Evolutionary conservation across 2,888 invertebrate genomes (phyloP).

Genomic region (Pachymerium ferrugineum): DNA sequence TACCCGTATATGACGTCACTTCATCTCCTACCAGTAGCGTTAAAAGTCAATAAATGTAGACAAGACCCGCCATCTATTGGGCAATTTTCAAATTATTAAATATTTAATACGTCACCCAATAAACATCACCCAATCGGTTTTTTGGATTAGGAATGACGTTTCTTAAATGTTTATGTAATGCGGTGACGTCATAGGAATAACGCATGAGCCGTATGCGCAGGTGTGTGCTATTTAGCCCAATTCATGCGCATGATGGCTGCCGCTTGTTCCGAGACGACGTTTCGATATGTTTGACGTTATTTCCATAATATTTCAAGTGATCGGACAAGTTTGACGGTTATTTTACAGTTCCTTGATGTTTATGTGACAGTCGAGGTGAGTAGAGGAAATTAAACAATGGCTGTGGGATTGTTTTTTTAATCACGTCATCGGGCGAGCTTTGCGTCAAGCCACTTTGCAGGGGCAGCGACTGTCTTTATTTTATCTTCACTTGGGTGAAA

Average conservation of each 20-base stretch:
- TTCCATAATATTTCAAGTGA: too few relatives aligned
- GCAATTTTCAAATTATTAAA: too few relatives aligned
- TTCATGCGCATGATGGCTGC: neutral
- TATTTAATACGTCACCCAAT: too few relatives aligned
- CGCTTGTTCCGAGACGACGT: neutral
- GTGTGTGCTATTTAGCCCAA: neutral
- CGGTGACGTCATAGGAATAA: neutral
- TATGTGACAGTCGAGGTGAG: neutral
- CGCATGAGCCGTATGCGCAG: neutral
- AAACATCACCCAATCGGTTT: too few relatives aligned
- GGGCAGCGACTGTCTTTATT: neutral
- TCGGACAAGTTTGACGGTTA: neutral
- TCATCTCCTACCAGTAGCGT: too few relatives aligned
- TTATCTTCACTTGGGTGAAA: neutral
- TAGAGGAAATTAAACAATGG: neutral
- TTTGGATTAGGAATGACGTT: too few relatives aligned
- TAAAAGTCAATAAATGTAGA: too few relatives aligned
- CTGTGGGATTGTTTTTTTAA: neutral
- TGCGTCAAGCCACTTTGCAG: neutral
- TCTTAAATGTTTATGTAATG: too few relatives aligned
- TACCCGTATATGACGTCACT: neutral
- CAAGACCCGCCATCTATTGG: neutral
- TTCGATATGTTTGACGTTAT: too few relatives aligned
- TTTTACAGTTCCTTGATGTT: neutral
- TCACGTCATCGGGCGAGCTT: neutral